These are phyloP conservation scores for Actinostola sp. DNA, from an alignment of 92 coral and sea anemone species.

Conservation along the genomic window DNA sequence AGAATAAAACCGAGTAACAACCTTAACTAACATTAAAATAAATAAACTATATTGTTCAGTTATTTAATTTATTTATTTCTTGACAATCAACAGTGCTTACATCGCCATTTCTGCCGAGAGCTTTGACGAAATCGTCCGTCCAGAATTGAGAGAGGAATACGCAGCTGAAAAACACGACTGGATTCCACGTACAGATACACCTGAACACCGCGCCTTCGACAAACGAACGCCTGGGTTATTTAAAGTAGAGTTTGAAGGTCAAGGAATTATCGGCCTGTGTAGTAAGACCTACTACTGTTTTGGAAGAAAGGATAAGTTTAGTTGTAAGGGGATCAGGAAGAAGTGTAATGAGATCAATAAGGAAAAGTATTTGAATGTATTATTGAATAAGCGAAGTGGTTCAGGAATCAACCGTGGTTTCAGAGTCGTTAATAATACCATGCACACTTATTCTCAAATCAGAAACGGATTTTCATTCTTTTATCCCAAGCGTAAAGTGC, in stretches of 20 bases:
- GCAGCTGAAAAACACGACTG: neutral
- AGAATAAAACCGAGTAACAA: too few species aligned
- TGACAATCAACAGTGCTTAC: neutral
- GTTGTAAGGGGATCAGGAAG: slow-evolving; percentile 48
- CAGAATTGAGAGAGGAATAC: neutral
- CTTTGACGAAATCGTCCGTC: neutral
- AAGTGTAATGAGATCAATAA: slow-evolving; percentile 32
- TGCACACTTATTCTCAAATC: slow-evolving; percentile 28
- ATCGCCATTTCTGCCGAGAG: neutral
- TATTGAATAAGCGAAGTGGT: slow-evolving; percentile 14
- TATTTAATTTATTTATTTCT: too few species aligned
- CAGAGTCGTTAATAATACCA: slow-evolving; percentile 4
- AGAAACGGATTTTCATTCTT: slow-evolving; percentile 27
- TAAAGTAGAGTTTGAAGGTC: neutral
- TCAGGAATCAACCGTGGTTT: slow-evolving; percentile 3
- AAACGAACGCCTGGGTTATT: slow-evolving; percentile 1
- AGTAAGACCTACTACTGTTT: slow-evolving; percentile 17
- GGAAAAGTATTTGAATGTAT: slow-evolving; percentile 47
- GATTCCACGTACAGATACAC: slow-evolving; percentile 7
- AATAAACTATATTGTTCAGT: too few species aligned
- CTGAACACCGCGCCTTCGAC: neutral
- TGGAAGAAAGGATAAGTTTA: slow-evolving; percentile 41
- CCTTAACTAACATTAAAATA: too few species aligned
- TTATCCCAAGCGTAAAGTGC: too few species aligned
- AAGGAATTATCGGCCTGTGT: neutral